Conservation (phyloP, 2,113 vertebrate species). For the Heteronetta atricapilla region DNA sequence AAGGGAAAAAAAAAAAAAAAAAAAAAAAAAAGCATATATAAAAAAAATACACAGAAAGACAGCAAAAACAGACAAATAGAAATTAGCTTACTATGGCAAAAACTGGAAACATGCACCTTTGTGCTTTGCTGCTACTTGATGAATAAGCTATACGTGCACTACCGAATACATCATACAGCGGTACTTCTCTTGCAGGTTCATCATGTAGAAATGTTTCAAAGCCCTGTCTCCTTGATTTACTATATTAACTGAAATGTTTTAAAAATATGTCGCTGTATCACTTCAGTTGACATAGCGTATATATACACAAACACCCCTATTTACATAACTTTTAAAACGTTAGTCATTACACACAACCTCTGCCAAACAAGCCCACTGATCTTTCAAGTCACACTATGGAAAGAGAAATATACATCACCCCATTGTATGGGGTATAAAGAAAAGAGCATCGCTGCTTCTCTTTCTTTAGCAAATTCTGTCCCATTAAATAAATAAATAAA, state of each 20-base stretch:
- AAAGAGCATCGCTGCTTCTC: not conserved
- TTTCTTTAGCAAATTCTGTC: not conserved
- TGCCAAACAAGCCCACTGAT: not conserved
- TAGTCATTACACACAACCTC: not conserved
- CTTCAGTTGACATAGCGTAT: not conserved
- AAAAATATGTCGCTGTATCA: not conserved
- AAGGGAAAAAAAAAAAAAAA: not conserved
- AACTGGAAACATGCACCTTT: not conserved
- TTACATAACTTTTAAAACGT: conserved; percentile 45
- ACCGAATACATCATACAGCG: not conserved
- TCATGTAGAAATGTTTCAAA: not conserved
- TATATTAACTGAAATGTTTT: conserved; percentile 29
- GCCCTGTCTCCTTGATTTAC: conserved; percentile 38
- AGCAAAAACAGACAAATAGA: not conserved
- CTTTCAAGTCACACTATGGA: not conserved
- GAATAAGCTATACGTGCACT: not conserved
- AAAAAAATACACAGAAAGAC: not conserved
- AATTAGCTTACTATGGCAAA: not conserved
- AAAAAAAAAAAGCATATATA: not conserved
- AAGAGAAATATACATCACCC: not conserved
- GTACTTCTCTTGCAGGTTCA: not conserved
- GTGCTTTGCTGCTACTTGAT: not conserved
- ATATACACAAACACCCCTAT: conserved; percentile 11
- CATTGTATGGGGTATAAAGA: not conserved
- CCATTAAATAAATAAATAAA: not conserved